Conservation (phyloP, 2,113 vertebrate genomes). For the Rhinolophus ferrumequinum region DNA sequence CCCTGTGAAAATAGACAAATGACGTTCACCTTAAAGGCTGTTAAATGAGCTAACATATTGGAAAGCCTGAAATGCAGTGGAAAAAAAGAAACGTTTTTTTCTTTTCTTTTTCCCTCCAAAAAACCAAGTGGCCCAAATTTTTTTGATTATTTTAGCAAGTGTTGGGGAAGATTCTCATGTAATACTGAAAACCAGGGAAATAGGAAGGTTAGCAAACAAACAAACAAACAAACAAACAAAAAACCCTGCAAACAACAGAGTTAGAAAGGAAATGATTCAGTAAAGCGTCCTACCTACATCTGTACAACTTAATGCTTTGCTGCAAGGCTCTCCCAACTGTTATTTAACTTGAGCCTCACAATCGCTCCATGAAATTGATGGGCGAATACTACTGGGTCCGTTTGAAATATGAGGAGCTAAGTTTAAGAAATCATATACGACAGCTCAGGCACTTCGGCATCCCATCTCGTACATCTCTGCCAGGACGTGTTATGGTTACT, state of each 20-base stretch:
- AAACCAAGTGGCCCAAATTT: background rate
- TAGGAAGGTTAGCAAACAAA: background rate
- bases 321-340: background rate
- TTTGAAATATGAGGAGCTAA: background rate
- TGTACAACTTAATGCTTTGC: background rate
- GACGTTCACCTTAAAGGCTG: background rate
- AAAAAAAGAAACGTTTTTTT: too few species aligned
- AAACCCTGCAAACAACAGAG: background rate
- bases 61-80: background rate
- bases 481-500: background rate
- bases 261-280: background rate
- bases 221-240: background rate
- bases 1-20: background rate
- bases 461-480: background rate
- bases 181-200: background rate
- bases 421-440: background rate
- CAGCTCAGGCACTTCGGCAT: background rate
- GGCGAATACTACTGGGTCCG: background rate
- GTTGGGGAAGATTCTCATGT: background rate
- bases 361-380: background rate
- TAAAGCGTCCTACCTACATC: background rate
- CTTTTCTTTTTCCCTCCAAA: background rate
- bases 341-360: background rate
- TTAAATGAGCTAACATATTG: background rate
- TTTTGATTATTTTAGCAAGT: slow-evolving; percentile 28